phyloP scores from a whole-genome alignment of 2,888 invertebrate genomes.

The Apotomis betuletana region DNA sequence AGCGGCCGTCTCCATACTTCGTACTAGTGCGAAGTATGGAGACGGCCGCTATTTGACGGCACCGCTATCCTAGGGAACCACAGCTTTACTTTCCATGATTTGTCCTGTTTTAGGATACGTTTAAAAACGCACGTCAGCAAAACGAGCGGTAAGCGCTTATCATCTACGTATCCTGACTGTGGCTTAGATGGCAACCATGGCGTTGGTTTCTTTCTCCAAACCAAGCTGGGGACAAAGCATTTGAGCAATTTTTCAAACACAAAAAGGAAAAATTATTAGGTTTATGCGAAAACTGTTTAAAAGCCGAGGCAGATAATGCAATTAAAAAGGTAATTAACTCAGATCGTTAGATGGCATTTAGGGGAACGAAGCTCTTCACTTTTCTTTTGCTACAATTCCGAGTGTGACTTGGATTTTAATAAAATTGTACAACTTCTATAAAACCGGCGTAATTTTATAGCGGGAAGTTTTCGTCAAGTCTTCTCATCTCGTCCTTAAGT shows the following conservation, averaged over 20 bases:
- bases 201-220: neutral
- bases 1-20: no score
- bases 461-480: conserved; percentile 1
- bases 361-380: conserved; percentile 6
- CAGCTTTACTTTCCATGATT: no score
- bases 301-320: conserved; percentile 23
- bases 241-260: neutral
- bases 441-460: conserved; percentile 6
- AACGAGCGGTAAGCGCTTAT: no score
- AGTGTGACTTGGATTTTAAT: conserved; percentile 4
- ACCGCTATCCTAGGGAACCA: no score
- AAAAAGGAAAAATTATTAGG: conserved; percentile 11
- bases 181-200: no score
- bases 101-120: no score
- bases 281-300: conserved; percentile 18
- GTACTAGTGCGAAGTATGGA: no score
- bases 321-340: conserved; percentile 34
- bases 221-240: neutral
- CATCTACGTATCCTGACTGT: no score
- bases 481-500: neutral
- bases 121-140: no score
- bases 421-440: conserved; percentile 2
- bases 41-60: no score
- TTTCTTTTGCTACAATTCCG: conserved; percentile 13
- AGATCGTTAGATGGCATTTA: conserved; percentile 34